These are phyloP conservation scores for Pseudomyrmex concolor DNA, from an alignment of 1,140 invertebrate species.

Conservation along the genomic window DNA sequence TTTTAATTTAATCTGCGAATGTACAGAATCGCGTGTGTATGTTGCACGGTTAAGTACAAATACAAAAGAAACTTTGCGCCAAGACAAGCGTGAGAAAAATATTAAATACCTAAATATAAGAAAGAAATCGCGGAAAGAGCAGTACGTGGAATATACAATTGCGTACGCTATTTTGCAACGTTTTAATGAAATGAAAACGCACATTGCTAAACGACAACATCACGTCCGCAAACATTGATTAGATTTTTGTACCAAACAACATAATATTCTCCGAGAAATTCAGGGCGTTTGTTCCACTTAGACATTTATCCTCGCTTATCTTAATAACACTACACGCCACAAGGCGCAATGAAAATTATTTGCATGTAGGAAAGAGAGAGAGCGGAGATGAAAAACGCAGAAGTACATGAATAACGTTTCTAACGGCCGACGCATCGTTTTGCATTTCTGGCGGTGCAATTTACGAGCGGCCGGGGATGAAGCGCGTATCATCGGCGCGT, in stretches of 20 bases:
- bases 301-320: conserved; percentile 16
- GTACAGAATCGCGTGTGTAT: no score
- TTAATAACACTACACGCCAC: conserved; percentile 16
- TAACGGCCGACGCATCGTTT: neutral
- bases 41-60: no score
- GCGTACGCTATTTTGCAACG: neutral
- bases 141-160: no score
- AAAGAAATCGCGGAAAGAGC: no score
- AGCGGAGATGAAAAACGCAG: neutral
- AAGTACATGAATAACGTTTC: conserved; percentile 36
- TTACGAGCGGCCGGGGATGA: conserved; percentile 14
- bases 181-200: neutral
- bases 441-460: conserved; percentile 9
- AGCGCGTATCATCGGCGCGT: conserved; percentile 8
- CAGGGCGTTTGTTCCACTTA: neutral
- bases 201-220: no score
- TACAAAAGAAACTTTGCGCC: no score
- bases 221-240: no score
- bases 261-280: neutral
- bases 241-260: no score
- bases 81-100: no score
- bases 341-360: neutral
- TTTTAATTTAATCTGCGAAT: no score
- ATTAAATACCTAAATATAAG: no score
- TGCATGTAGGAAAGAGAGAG: conserved; percentile 34